A percentile compares a stretch with the other conserved stretches of the same genome.
phyloP scores from a whole-genome alignment of 2,797 vertebrate species.

The Momotus momota region DNA sequence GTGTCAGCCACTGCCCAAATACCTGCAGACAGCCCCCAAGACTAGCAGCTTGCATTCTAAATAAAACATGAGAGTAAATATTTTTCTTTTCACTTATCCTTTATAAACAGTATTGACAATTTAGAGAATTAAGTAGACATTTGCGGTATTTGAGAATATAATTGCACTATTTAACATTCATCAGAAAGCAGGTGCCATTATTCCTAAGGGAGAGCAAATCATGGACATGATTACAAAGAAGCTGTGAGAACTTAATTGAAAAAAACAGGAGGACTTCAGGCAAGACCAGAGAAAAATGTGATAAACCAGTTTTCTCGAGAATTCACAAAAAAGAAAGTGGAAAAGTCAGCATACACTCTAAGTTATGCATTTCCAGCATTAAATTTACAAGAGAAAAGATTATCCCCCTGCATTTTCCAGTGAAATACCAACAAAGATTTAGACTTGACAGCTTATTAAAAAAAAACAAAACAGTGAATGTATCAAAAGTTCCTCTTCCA shows the following conservation, averaged over 20 bases:
- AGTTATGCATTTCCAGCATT: background rate
- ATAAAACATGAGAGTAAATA: constrained; percentile 31
- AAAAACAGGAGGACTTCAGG: background rate
- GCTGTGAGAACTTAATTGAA: constrained; percentile 18
- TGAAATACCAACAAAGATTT: background rate
- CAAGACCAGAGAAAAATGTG: background rate
- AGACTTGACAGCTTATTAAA: background rate
- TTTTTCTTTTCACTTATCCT: constrained; percentile 54
- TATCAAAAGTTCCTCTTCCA: background rate
- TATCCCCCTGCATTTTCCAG: background rate
- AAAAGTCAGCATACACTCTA: background rate
- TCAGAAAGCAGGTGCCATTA: constrained; percentile 35
- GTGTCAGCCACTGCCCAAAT: background rate
- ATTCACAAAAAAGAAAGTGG: background rate
- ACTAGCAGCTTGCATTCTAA: background rate
- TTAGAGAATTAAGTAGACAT: constrained; percentile 38
- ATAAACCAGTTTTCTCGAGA: background rate
- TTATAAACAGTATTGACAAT: constrained; percentile 43
- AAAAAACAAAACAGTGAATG: background rate
- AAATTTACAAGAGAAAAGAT: background rate
- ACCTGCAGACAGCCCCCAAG: background rate
- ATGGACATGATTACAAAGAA: background rate
- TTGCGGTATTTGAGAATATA: constrained; percentile 52
- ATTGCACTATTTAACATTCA: constrained; percentile 47
- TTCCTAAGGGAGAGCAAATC: constrained; percentile 1